These are phyloP conservation scores for Athene noctua DNA, from an alignment of 2,113 vertebrate genomes.

Conservation along the genomic window DNA sequence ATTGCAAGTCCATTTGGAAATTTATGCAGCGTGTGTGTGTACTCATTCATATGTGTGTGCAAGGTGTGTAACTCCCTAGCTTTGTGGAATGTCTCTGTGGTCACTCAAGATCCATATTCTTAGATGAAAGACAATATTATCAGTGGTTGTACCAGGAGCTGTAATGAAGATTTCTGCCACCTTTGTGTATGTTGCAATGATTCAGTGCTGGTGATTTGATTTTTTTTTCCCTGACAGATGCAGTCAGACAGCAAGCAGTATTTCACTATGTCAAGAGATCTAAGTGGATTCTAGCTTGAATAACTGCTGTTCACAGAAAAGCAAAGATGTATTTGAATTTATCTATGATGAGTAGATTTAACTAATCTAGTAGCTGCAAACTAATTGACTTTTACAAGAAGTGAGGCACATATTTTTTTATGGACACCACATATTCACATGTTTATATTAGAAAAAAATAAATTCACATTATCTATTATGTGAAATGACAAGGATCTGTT, in stretches of 20 bases:
- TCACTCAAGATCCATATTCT: not conserved
- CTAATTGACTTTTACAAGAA: not conserved
- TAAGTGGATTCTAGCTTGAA: not conserved
- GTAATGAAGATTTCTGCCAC: not conserved
- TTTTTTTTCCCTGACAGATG: not conserved
- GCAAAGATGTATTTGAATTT: not conserved
- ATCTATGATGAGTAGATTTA: not conserved
- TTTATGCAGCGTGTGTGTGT: not conserved
- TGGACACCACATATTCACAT: not conserved
- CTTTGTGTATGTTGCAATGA: not conserved
- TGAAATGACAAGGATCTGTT: not conserved
- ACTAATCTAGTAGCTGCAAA: not conserved
- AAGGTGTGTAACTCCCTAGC: too few relatives aligned
- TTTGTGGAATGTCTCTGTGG: not conserved
- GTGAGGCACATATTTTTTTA: not conserved
- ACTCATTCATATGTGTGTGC: not conserved
- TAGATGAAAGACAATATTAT: not conserved
- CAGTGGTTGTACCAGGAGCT: not conserved
- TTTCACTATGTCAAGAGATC: not conserved
- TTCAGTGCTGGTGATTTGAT: not conserved
- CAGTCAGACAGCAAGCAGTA: not conserved
- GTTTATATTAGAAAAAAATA: not conserved
- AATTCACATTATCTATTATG: not conserved
- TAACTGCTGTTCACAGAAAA: not conserved
- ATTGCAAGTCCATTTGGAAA: not conserved